phyloP scores from a whole-genome alignment of 2,888 invertebrate species.

The Parelbella ahira region DNA sequence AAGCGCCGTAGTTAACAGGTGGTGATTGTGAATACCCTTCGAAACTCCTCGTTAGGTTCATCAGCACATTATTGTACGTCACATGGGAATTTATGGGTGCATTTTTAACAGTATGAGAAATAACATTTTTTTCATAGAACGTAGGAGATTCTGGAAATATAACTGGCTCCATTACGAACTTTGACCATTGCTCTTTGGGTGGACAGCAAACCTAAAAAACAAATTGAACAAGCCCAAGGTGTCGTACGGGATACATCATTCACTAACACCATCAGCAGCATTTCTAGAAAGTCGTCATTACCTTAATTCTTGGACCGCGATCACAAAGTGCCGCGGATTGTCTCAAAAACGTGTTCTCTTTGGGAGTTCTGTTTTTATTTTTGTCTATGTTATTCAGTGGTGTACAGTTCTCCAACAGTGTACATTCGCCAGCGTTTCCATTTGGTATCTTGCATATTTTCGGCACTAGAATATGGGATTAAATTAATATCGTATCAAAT shows the following conservation, averaged over 20 bases:
- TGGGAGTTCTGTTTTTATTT: slow-evolving; percentile 14
- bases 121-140: background rate
- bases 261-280: slow-evolving; percentile 3
- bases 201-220: slow-evolving; percentile 29
- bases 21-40: too few species aligned
- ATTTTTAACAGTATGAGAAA: too few species aligned
- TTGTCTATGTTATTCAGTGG: slow-evolving; percentile 15
- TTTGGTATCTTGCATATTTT: slow-evolving; percentile 25
- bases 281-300: too few species aligned
- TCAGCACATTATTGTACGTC: too few species aligned
- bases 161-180: slow-evolving; percentile 12
- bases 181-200: slow-evolving; percentile 24
- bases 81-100: too few species aligned
- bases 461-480: too few species aligned
- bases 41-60: too few species aligned
- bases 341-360: slow-evolving; percentile 14
- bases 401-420: slow-evolving; percentile 19
- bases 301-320: too few species aligned
- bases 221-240: too few species aligned
- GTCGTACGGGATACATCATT: too few species aligned
- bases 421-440: slow-evolving; percentile 19
- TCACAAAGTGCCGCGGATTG: slow-evolving; percentile 21
- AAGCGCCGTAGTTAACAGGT: too few species aligned
- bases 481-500: too few species aligned
- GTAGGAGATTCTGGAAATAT: slow-evolving; percentile 1